Base-by-base conservation (phyloP, 64 coral and sea anemone genomes). In the Porites lutea region DNA sequence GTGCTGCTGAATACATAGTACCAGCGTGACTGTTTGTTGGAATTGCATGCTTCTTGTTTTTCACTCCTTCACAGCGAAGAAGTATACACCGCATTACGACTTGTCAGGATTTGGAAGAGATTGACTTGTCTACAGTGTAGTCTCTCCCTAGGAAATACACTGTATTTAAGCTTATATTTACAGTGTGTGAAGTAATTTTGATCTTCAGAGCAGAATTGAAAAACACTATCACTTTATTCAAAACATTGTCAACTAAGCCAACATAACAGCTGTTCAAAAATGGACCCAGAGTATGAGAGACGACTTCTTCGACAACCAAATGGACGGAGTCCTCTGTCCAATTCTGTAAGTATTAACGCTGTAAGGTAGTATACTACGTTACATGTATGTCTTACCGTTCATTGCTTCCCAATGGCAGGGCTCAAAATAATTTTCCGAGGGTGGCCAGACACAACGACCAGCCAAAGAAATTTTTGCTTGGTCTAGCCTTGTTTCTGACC, bases 211-310 rank as follows among this genome's bases (percentile, higher is more conserved):
- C 54, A 57, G 12, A 57, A 12, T 57, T 9, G 54, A 57, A 12
- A 57, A 57, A 57, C 54, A 57, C 7, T 57, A 57, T 57, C 54
- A 57, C 12, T 57, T 1, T 7, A 57, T 9, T 57, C 12, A 1
- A 37, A 2, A 57, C 54, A 57, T 57, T 57, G 54, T 57, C 54
- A 48, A 74, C 47, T 10, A 0, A 65, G 3, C 75, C 4, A 53
- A 16, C 2, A 21, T 67, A 68, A 66, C 62, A 68, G 27, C 27
- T 37, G 27, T 13, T 43, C 69, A 48, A 84, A 82, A 8, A 96
- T 96, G 95, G 95, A 96, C 88, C 95, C 95, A 59, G 91, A 93
- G n/a, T 96, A 96, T 93, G 95, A 93, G 48, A 93, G 87, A 68
- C 75, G 95, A 54, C 82, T 97, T 75, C 72, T 97, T 11, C 82